These are phyloP conservation scores for Drosophila demipolita DNA, from an alignment of 2,888 invertebrate species.

Conservation along the genomic window DNA sequence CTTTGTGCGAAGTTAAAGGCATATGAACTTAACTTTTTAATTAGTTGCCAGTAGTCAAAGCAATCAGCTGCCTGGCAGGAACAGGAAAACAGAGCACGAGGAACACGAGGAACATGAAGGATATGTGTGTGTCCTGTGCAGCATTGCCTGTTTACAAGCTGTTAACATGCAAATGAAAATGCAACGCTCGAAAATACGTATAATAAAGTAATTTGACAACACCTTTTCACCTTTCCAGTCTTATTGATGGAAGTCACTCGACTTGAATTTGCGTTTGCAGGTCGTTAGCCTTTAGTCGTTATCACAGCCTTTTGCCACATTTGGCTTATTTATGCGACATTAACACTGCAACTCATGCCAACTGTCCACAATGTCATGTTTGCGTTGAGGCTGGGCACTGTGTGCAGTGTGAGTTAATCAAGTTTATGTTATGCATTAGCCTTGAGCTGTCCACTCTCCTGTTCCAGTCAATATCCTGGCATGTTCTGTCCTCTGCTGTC, in stretches of 20 bases:
- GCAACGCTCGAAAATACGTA: conserved; percentile 33
- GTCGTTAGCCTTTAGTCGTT: background rate
- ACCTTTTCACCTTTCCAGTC: conserved; percentile 12
- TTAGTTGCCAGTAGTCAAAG: conserved; percentile 73
- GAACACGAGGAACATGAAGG: conserved; percentile 1
- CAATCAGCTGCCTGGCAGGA: conserved; percentile 58
- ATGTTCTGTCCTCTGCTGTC: conserved; percentile 19
- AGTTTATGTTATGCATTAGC: conserved; percentile 61
- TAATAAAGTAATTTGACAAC: conserved; percentile 52
- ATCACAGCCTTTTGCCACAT: background rate
- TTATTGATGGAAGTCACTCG: conserved; percentile 39
- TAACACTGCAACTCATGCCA: conserved; percentile 51
- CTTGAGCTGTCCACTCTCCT: conserved; percentile 20
- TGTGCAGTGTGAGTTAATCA: conserved; percentile 59
- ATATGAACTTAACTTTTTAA: conserved; percentile 76
- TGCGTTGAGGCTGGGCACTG: background rate
- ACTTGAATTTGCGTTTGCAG: conserved; percentile 3
- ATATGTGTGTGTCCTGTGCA: conserved; percentile 26
- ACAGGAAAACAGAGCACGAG: conserved; percentile 9
- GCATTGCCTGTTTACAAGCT: conserved; percentile 55
- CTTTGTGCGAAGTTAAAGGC: conserved; percentile 76
- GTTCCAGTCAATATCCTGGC: conserved; percentile 10
- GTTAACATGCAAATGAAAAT: conserved; percentile 75
- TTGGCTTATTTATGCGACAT: conserved; percentile 62
- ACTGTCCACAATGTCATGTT: background rate